Conservation (phyloP, 2,113 vertebrate species). For the Dromaius novaehollandiae region DNA sequence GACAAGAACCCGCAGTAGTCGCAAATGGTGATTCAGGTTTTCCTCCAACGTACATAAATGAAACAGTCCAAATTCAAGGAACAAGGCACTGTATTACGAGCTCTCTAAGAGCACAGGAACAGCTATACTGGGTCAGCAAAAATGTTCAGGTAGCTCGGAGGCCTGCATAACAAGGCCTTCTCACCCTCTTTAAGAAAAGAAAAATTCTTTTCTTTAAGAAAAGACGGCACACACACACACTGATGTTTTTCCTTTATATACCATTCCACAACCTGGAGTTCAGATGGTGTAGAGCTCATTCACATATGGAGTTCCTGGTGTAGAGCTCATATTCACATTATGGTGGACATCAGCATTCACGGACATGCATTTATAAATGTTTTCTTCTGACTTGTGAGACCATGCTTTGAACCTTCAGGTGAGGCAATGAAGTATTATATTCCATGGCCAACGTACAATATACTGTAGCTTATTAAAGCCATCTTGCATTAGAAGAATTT, state of each 20-base stretch:
- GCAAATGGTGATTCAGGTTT: accelerated
- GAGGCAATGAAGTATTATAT: neutral
- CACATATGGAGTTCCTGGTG: neutral
- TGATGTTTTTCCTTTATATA: neutral
- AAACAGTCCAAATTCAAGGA: neutral
- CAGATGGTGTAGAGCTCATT: neutral
- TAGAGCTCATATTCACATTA: neutral
- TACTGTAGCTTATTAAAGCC: accelerated
- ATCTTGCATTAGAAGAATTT: neutral
- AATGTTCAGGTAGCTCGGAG: neutral
- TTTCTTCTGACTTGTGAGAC: neutral
- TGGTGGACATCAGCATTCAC: neutral
- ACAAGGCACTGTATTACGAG: neutral
- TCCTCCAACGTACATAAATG: neutral
- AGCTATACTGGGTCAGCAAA: neutral
- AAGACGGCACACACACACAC: neutral
- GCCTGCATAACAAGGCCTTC: neutral
- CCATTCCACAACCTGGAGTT: neutral
- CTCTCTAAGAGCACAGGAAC: neutral
- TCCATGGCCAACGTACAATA: neutral
- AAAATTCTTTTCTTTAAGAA: neutral
- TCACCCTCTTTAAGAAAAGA: neutral
- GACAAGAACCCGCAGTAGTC: neutral
- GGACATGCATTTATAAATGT: accelerated
- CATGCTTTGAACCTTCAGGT: neutral